These are phyloP conservation scores for Callionymus lyra DNA, from an alignment of 2,113 vertebrate genomes.

Conservation along the genomic window DNA sequence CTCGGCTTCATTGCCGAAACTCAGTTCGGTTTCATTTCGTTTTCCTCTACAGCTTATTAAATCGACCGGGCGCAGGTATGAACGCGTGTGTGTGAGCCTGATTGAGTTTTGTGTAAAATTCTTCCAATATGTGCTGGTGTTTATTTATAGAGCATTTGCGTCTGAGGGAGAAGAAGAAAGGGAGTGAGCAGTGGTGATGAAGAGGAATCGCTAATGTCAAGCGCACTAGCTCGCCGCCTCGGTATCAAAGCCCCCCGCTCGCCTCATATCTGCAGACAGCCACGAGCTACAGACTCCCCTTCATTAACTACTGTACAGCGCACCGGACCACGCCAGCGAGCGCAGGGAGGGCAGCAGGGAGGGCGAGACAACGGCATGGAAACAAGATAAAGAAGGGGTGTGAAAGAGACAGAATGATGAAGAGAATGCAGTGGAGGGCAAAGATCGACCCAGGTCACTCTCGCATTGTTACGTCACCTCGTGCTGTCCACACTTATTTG, in stretches of 20 bases:
- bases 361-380: constrained; percentile 4
- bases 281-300: constrained; percentile 26
- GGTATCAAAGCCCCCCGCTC: constrained; percentile 27
- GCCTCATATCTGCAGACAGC: constrained; percentile 38
- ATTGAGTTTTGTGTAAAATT: not conserved
- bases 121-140: not conserved
- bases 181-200: constrained; percentile 29
- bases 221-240: constrained; percentile 21
- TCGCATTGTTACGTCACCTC: not conserved
- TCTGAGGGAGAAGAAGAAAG: constrained; percentile 2
- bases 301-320: constrained; percentile 27
- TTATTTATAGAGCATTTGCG: constrained; percentile 13
- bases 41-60: no score
- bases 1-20: no score
- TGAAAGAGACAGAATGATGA: not conserved
- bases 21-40: no score
- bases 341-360: not conserved
- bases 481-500: not conserved
- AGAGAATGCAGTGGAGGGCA: not conserved
- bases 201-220: constrained; percentile 43
- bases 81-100: constrained; percentile 2
- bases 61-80: not conserved
- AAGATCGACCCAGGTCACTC: not conserved
- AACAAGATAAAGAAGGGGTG: constrained; percentile 8
- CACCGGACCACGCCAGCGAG: constrained; percentile 3